phyloP scores from a whole-genome alignment of 2,113 vertebrate species.

The Monopterus albus region DNA sequence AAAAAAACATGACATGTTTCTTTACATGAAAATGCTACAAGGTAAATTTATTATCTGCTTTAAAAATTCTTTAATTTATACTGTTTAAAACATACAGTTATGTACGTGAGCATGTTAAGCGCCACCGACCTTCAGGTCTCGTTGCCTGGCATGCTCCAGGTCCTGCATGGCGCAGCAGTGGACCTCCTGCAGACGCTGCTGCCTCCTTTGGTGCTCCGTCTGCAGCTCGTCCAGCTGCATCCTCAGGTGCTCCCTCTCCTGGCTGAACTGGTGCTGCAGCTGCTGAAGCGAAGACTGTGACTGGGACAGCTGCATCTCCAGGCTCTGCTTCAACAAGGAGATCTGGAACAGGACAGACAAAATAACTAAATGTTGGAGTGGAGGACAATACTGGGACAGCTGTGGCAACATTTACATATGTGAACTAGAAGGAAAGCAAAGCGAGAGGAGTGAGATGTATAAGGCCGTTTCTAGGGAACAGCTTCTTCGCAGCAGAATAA shows the following conservation, averaged over 20 bases:
- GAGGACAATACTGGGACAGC: neutral
- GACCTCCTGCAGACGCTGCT: slow-evolving; percentile 91
- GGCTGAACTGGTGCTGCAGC: slow-evolving; percentile 95
- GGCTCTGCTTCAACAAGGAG: slow-evolving; percentile 95
- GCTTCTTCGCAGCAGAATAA: slow-evolving; percentile 19
- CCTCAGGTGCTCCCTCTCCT: slow-evolving; percentile 93
- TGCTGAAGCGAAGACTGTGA: slow-evolving; percentile 97
- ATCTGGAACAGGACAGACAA: slow-evolving; percentile 80
- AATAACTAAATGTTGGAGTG: neutral
- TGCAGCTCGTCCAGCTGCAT: slow-evolving; percentile 95
- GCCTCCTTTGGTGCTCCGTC: slow-evolving; percentile 92
- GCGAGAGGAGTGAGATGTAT: no score
- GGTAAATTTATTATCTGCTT: no score
- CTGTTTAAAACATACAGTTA: no score
- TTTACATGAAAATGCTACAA: no score
- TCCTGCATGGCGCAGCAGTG: slow-evolving; percentile 92
- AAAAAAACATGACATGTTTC: no score
- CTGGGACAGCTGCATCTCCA: slow-evolving; percentile 98
- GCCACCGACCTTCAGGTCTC: slow-evolving; percentile 89
- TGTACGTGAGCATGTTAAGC: slow-evolving; percentile 2
- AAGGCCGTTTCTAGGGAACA: neutral
- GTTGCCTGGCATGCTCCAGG: slow-evolving; percentile 91
- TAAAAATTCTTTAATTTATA: no score
- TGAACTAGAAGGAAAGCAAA: no score
- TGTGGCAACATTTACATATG: no score